These are phyloP conservation scores for Arrhamphus sclerolepis DNA, from an alignment of 2,797 vertebrate genomes.

Conservation along the genomic window DNA sequence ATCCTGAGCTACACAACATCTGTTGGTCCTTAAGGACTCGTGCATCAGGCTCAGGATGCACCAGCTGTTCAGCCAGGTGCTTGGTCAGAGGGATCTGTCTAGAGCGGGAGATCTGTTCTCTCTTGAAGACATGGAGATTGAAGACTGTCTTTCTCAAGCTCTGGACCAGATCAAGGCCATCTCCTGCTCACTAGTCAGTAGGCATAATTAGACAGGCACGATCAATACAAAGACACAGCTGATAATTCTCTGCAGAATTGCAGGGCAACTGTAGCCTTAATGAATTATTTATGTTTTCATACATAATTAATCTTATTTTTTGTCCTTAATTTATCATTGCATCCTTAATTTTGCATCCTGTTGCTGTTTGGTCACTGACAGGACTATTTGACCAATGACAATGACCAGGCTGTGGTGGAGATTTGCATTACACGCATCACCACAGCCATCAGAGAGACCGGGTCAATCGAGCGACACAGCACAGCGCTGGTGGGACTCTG, in stretches of 20 bases:
- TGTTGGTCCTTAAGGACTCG: conserved; percentile 24
- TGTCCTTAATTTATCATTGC: conserved; percentile 40
- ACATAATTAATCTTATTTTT: conserved; percentile 30
- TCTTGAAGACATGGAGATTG: conserved; percentile 90
- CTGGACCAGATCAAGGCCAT: conserved; percentile 94
- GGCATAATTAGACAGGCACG: neutral
- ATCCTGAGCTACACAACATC: conserved; percentile 23
- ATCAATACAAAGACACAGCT: neutral
- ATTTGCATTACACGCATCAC: conserved; percentile 96
- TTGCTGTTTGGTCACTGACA: conserved; percentile 62
- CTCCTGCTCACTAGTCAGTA: conserved; percentile 90
- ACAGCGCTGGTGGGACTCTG: conserved; percentile 90
- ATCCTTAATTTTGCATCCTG: conserved; percentile 13
- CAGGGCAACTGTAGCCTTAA: conserved; percentile 11
- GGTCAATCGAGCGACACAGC: conserved; percentile 89
- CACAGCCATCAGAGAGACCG: conserved; percentile 90
- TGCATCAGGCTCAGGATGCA: conserved; percentile 83
- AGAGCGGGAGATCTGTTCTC: conserved; percentile 95
- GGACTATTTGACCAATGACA: conserved; percentile 95
- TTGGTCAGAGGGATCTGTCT: conserved; percentile 93
- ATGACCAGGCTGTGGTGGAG: conserved; percentile 96
- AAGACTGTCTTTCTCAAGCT: conserved; percentile 90
- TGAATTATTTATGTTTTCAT: conserved; percentile 40
- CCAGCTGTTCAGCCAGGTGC: conserved; percentile 90
- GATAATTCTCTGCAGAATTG: neutral